Evolutionary conservation across 2,113 vertebrate genomes (phyloP), one percentile per base, ranked within the genome.

Genomic region (Centropristis striata): DNA sequence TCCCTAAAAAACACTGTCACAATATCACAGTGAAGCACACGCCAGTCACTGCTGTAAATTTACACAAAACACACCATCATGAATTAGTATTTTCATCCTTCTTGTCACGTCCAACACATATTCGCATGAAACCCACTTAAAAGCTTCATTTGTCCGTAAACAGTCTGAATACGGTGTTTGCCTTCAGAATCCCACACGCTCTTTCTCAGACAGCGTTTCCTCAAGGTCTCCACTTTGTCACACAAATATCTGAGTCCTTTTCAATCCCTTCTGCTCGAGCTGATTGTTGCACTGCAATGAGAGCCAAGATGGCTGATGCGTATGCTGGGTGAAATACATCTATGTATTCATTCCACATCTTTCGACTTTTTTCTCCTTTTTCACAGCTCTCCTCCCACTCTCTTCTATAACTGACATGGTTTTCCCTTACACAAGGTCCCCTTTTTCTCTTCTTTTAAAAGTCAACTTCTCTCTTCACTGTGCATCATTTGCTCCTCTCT

Each of bases 161-260:
- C 42, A 70, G 59, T 36, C 51, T 75, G 70, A 75, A 65, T 12
- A 39, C 8, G 14, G 21, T 27, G 44, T 66, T 75, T 65, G 47
- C 55, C 63, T 68, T 78, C 66, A 75, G 60, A 67, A 75, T 50
- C 71, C 74, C 81, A 79, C 54, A 75, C 73, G 50, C 50, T 63
- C 63, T n/a, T 58, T 51, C 28, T 83, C 53, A 80, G 73, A 81
- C 68, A 85, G 74, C 13, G 23, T 80, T 83, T 86, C 81, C 76
- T 75, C 81, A 86, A 89, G 84, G 88, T 86, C 88, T 61, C 64
- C 47, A 49, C 75, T 81, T 84, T 83, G 73, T 80, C 80, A 42
- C 80, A 73, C 25, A 79, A 71, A 85, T 75, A 65, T 61, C 41
- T 47, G 25, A 53, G 47, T 76, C 59, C 67, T 81, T 83, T 87